Percentiles rank a stretch among this genome's conserved stretches.
Conservation (phyloP, 2,113 vertebrate species). For the Chrysochloris asiatica region DNA sequence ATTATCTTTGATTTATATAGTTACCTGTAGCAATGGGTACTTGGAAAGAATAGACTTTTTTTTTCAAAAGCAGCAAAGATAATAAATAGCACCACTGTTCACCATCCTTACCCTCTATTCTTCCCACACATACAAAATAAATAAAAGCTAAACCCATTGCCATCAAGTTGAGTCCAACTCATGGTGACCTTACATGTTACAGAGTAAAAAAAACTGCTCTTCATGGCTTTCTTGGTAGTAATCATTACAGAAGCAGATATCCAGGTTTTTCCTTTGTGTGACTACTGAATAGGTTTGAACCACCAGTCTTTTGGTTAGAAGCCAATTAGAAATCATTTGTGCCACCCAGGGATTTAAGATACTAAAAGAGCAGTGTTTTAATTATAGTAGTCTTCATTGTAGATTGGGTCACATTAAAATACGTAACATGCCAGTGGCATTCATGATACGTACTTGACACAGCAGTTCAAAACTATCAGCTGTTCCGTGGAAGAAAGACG, state of each 20-base stretch:
- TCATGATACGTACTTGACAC: background rate
- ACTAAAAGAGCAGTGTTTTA: background rate
- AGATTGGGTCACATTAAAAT: slow-evolving; percentile 37
- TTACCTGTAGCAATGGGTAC: background rate
- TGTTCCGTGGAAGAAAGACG: no score
- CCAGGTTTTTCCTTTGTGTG: background rate
- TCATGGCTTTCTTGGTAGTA: background rate
- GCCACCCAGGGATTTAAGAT: background rate
- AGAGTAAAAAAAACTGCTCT: background rate
- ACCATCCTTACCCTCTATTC: no score
- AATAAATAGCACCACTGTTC: no score
- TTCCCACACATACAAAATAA: background rate
- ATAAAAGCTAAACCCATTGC: background rate
- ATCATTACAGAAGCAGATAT: background rate
- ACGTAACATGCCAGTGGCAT: background rate
- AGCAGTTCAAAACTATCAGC: no score
- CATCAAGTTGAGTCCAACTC: background rate
- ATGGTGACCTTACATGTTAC: background rate
- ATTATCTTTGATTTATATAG: slow-evolving; percentile 23
- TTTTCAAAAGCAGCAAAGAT: background rate
- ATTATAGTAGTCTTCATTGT: slow-evolving; percentile 27
- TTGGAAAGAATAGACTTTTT: background rate
- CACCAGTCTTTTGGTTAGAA: background rate
- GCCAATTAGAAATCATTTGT: background rate
- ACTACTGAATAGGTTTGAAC: background rate